phyloP scores from a whole-genome alignment of 2,888 invertebrate genomes.

The Drosophila leonis region DNA sequence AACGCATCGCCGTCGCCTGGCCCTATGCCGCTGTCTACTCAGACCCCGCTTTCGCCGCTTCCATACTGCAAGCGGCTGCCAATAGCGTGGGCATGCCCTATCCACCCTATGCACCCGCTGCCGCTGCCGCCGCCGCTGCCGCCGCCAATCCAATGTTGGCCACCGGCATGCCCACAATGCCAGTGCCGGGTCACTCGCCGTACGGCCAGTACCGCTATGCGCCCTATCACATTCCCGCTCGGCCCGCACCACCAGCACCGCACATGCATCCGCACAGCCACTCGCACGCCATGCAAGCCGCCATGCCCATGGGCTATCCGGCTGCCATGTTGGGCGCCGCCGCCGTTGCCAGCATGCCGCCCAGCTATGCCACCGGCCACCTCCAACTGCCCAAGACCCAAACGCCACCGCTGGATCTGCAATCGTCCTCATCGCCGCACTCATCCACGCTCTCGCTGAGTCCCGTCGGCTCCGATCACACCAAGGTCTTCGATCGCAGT shows the following conservation, averaged over 20 bases:
- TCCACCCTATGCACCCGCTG: conserved; percentile 86
- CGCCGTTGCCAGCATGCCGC: conserved; percentile 68
- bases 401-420: conserved; percentile 85
- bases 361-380: conserved; percentile 55
- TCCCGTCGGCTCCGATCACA: conserved; percentile 85
- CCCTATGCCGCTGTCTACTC: conserved; percentile 97
- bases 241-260: conserved; percentile 82
- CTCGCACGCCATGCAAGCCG: conserved; percentile 58
- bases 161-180: conserved; percentile 86
- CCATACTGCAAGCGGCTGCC: conserved; percentile 95
- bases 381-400: conserved; percentile 83
- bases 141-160: conserved; percentile 86
- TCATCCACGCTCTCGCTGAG: conserved; percentile 85
- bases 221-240: conserved; percentile 87
- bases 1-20: conserved; percentile 97
- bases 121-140: conserved; percentile 67
- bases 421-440: conserved; percentile 84
- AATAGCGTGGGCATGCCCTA: conserved; percentile 89
- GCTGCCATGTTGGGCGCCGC: conserved; percentile 70
- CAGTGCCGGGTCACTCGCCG: conserved; percentile 86
- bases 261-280: conserved; percentile 85
- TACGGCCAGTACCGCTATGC: conserved; percentile 85
- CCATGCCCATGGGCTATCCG: conserved; percentile 63
- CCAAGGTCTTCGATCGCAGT: conserved; percentile 84
- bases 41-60: conserved; percentile 96